Evolutionary conservation across 2,888 invertebrate species (phyloP), one percentile per base, ranked within the genome.

Genomic region (Drosophila infuscata): DNA sequence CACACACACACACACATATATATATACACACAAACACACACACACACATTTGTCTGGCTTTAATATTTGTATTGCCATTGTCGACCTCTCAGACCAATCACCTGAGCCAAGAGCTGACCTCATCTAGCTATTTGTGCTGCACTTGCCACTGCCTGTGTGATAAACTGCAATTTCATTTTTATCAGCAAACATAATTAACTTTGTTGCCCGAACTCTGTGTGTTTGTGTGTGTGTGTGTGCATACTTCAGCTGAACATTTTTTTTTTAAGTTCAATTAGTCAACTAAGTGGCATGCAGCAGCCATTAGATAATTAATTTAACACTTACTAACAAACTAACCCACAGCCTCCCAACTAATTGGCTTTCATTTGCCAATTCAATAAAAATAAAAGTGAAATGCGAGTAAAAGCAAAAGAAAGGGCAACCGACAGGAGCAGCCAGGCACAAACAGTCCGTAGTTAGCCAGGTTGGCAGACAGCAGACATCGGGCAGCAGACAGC

Each of bases 251-350:
- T 72, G 63, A 71, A 84, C 11, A 1, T 4, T 15, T 89, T 88
- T 85, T 76, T 88, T 74, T 79, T 59, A 81, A 71, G 68, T 78
- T 76, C 77, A 71, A 79, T 79, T 67, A 69, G 63, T 61, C 71
- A 78, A 68, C 64, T 62, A 65, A 71, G 67, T 79, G 67, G 60
- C 70, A 35, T 65, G 75, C 76, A 72, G 75, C 83, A 70, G 80
- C 86, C 85, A 85, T 85, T 89, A 85, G 88, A 73, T 85, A 85
- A 85, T 85, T 85, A 85, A 90, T 80, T 85, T 90, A 85, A 88
- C 90, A 88, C 90, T 89, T 84, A 49, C 53, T 49, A 63, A 53
- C 51, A 36, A 38, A 56, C 38, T 15, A 15, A 38, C 56, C 56
- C 66, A 56, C 53, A 57, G 61, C 48, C 46, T 46, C 30, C 56